phyloP scores from a whole-genome alignment of 2,888 invertebrate genomes.

The Eupithecia inturbata region DNA sequence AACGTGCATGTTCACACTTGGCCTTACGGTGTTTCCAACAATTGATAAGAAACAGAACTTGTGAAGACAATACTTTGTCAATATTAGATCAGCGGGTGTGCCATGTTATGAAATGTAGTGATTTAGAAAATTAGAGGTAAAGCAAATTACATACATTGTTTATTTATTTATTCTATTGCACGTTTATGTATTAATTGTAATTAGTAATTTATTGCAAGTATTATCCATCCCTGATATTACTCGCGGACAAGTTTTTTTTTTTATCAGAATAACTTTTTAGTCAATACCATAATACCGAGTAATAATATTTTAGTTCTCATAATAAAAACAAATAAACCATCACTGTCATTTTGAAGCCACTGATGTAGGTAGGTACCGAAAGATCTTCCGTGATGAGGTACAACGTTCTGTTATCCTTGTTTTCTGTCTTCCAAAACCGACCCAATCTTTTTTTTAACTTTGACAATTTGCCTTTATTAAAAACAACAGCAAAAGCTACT shows the following conservation, averaged over 20 bases:
- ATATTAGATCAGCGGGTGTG: conserved; percentile 33
- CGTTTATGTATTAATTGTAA: no score
- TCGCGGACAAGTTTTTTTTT: no score
- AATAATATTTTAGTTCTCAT: no score
- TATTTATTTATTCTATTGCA: no score
- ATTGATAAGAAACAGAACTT: conserved; percentile 40
- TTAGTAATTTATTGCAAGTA: background rate
- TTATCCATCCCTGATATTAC: background rate
- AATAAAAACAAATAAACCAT: no score
- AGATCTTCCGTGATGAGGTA: no score
- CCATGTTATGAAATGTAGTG: conserved; percentile 5
- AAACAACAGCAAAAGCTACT: background rate
- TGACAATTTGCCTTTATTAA: background rate
- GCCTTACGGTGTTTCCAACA: conserved; percentile 17
- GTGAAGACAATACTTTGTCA: conserved; percentile 35
- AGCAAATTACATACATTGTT: background rate
- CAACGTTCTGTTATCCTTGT: background rate
- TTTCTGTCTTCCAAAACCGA: background rate
- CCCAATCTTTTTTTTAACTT: background rate
- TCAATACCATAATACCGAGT: no score
- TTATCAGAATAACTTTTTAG: no score
- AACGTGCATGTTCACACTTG: conserved; percentile 28
- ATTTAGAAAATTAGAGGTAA: conserved; percentile 1
- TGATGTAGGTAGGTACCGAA: no score
- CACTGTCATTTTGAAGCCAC: no score